phyloP scores from a whole-genome alignment of 2,888 invertebrate genomes.

The Poecilus cupreus region DNA sequence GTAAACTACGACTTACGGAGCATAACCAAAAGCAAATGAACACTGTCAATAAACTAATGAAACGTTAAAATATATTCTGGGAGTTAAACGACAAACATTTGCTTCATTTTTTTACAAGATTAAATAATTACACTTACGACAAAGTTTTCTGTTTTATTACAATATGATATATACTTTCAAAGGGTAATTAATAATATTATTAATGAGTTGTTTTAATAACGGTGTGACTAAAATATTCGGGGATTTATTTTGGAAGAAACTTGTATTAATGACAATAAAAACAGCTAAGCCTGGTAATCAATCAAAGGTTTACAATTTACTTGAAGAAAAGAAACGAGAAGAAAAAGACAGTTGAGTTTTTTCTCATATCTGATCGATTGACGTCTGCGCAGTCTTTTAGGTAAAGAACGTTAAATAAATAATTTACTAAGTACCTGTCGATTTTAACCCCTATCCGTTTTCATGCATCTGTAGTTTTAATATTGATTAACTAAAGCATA shows the following conservation, averaged over 20 bases:
- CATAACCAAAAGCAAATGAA: too few relatives aligned
- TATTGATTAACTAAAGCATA: constrained; percentile 11
- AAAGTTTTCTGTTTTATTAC: too few relatives aligned
- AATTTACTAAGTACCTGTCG: constrained; percentile 45
- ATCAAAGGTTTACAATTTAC: constrained; percentile 44
- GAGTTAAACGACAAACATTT: too few relatives aligned
- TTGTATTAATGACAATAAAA: constrained; percentile 29
- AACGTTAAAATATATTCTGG: too few relatives aligned
- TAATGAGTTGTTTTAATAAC: not conserved
- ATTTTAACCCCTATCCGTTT: constrained; percentile 31
- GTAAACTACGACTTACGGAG: too few relatives aligned
- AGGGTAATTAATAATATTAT: constrained; percentile 11
- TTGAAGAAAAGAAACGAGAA: constrained; percentile 1
- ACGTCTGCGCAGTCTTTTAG: constrained; percentile 33
- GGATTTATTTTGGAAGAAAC: constrained; percentile 4
- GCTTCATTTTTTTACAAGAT: too few relatives aligned
- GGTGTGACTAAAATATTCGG: not conserved
- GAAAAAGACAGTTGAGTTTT: constrained; percentile 37
- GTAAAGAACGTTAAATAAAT: constrained; percentile 31
- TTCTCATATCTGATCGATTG: constrained; percentile 37
- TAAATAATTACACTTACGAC: too few relatives aligned
- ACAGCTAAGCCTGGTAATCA: constrained; percentile 38
- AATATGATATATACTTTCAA: not conserved
- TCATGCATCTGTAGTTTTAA: constrained; percentile 32
- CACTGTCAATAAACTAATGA: too few relatives aligned